Base-by-base conservation (phyloP, 2,888 invertebrate species). In the Polydrusus cervinus region DNA sequence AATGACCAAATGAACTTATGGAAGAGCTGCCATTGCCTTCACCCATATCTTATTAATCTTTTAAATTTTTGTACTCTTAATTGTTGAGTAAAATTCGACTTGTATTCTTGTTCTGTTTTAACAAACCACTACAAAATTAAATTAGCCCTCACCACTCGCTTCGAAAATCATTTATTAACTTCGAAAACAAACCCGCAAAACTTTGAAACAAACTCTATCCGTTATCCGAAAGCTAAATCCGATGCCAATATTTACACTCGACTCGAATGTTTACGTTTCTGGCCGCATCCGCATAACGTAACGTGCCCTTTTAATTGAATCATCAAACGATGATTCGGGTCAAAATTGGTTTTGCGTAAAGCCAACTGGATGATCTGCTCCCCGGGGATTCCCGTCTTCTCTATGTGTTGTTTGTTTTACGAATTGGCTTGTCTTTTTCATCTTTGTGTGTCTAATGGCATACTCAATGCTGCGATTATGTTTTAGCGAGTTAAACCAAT, bases 271-370 rank as follows among this genome's bases (percentile, higher is more conserved):
- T 78, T 78, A 79, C 78, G 55, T 71, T 82, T 79, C 76, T 74
- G 78, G 80, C 79, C 71, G 76, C 70, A 74, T 51, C 30, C 53
- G 14, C 57, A 57, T n/a, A 55, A 55, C 57, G 57, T 57, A 16
- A 34, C 65, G 71, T 78, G 74, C 76, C 81, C 79, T 79, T 81
- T 79, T 81, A 81, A 81, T 81, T 81, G 81, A 80, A 81, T 81
- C 80, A 80, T 81, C 82, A 80, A 80, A 80, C 81, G 68, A 68
- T 68, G 74, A 79, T 80, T 81, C 79, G 78, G 75, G 80, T 49
- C 38, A 57, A 57, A 82, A 81, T 83, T 83, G 80, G 82, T 81
- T 83, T 82, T 79, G 65, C 71, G 53, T 71, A 71, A 71, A 65
- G 64, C 71, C 65, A 38, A 45, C 64, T 51, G 67, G 38, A 53